Base-by-base conservation (phyloP, 37 sponge, comb jelly and placozoan genomes). In the Haliclona indistincta region DNA sequence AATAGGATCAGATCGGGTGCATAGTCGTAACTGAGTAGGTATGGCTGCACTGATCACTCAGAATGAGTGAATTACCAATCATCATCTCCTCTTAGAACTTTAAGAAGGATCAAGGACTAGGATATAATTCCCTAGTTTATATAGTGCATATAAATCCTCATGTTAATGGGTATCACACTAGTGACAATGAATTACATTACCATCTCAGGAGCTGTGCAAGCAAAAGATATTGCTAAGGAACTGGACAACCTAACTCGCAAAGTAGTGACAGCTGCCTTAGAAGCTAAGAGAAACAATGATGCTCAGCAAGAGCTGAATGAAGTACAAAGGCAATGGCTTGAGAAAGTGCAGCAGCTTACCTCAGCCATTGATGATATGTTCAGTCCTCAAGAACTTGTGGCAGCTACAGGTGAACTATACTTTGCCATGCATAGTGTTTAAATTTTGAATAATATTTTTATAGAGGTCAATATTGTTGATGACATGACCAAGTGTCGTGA, bases 51-150 rank as follows among this genome's bases (percentile, higher is more conserved):
- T 83, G 60, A 6, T 89, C 89, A 79, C 70, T 72, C 70, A 81
- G 32, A 17, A 33, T 25, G 25, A 55, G 81, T 54, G 81, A 56
- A 0, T 13, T 54, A 78, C 91, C 91, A 81, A 76, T 91, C 91
- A 91, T 91, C 91, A 74, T 17, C 49, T 85, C 91, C 91, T 81
- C 86, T 85, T 66, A 74, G 86, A 91, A 80, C 88, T 77, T 19
- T 36, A 23, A 38, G 91, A 91, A 91, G 91, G 91, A 89, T 89
- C 89, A 44, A 36, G 26, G 1, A 3, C 6, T n/a, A n/a, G n/a
- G n/a, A n/a, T n/a, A n/a, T n/a, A n/a, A n/a, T n/a, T n/a, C n/a
- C n/a, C n/a, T n/a, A n/a, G n/a, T n/a, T n/a, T n/a, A n/a, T n/a
- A n/a, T n/a, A n/a, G n/a, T n/a, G n/a, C n/a, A n/a, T n/a, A n/a